These are phyloP conservation scores for Proteles cristata DNA, from an alignment of 2,113 vertebrate genomes.

Conservation along the genomic window DNA sequence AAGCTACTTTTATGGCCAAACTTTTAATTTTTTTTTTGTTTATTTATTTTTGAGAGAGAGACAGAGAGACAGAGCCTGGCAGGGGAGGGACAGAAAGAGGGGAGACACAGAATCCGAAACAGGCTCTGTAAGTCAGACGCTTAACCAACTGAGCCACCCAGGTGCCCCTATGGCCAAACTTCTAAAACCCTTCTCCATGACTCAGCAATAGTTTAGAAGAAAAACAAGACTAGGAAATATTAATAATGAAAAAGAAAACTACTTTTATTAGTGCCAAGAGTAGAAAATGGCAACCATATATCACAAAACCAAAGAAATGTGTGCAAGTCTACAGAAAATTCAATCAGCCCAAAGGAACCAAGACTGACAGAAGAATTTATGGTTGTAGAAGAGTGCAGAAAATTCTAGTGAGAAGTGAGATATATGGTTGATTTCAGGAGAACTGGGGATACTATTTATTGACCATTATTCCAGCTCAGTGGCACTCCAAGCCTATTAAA, in stretches of 20 bases:
- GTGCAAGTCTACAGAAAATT: background rate
- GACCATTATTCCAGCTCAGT: background rate
- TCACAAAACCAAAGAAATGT: background rate
- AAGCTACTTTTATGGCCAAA: background rate
- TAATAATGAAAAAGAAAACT: background rate
- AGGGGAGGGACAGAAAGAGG: no score
- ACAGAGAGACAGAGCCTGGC: no score
- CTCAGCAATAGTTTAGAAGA: background rate
- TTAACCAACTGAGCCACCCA: no score
- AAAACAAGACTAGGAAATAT: background rate
- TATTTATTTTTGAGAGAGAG: no score
- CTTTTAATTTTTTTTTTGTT: background rate
- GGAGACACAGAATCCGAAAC: no score
- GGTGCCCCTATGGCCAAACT: background rate
- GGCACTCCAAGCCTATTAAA: background rate
- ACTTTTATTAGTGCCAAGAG: background rate
- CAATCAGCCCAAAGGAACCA: background rate
- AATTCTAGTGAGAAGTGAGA: background rate
- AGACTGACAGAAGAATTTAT: background rate
- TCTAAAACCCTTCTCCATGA: background rate
- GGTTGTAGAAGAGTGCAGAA: background rate
- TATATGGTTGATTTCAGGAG: background rate
- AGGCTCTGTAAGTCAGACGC: no score
- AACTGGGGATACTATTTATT: background rate
- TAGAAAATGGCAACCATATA: background rate